Base-by-base conservation (phyloP, 2,797 vertebrate species). In the Brachyrhaphis roseni region DNA sequence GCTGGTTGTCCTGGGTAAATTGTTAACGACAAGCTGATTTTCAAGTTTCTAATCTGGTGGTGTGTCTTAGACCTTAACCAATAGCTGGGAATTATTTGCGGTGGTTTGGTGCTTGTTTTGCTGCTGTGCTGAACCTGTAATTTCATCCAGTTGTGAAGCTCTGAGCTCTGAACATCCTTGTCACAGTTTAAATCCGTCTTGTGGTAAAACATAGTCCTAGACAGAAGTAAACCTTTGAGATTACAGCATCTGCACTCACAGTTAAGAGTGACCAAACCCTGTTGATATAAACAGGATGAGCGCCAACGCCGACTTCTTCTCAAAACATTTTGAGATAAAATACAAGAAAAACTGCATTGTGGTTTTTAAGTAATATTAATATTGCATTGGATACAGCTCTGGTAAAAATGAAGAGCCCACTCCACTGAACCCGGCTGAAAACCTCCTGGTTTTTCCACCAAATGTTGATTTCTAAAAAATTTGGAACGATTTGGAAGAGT, bases 101-200 rank as follows among this genome's bases (percentile, higher is more conserved):
- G 64, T n/a, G 49, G 28, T 74, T 82, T 5, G 49, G 34, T 3
- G 18, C n/a, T 15, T 43, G 31, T 75, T 53, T 47, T 8, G 0
- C 72, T 31, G n/a, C 43, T 20, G 41, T 3, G 41, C 53, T 80
- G 64, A 86, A 82, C 72, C 75, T 72, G 26, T 71, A 72, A 74
- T 71, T 82, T 43, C 59, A 45, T 74, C 28, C n/a, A 47, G 34
- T 34, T 28, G 31, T 47, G 15, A 39, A 46, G 34, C 6, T 73
- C 66, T 45, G 1, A 18, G 28, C 41, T 47, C 49, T 73, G 47
- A 68, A 72, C 57, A 2, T 0, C 0, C 31, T 45, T 28, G 15
- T 59, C 62, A 51, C 12, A 13, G 10, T 75, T 18, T 53, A 39
- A 49, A 43, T 72, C 41, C 0, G 7, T 8, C 68, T 45, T 26